Conservation (phyloP, 2,888 invertebrate species). For the Brachyptera putata region DNA sequence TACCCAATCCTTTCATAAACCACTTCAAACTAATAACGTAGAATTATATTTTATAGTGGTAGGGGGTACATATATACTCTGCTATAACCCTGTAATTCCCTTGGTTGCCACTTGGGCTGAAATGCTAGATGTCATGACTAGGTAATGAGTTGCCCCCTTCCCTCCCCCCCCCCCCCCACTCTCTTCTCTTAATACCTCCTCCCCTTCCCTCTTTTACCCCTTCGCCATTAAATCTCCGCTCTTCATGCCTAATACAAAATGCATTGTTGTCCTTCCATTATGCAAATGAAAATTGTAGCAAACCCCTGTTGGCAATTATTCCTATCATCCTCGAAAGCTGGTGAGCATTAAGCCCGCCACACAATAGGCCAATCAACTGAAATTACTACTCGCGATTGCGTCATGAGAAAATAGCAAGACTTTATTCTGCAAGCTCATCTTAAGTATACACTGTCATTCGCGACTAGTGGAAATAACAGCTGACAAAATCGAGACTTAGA, state of each 20-base stretch:
- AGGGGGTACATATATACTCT: neutral
- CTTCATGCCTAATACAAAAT: constrained; percentile 46
- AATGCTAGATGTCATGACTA: constrained; percentile 47
- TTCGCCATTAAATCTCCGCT: constrained; percentile 48
- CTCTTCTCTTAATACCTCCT: constrained; percentile 34
- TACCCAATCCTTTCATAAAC: constrained; percentile 22
- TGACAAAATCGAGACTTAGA: too few relatives aligned
- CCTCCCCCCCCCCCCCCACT: constrained; percentile 36
- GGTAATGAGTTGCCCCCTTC: constrained; percentile 40
- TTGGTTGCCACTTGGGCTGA: constrained; percentile 43
- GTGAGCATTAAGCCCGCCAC: constrained; percentile 14
- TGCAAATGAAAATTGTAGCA: constrained; percentile 47
- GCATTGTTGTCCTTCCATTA: constrained; percentile 51
- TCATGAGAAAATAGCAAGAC: neutral
- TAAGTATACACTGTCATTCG: too few relatives aligned
- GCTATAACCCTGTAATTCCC: constrained; percentile 12
- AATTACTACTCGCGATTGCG: constrained; percentile 6
- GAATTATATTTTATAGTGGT: constrained; percentile 10
- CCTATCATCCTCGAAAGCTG: constrained; percentile 22
- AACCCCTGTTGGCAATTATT: constrained; percentile 25
- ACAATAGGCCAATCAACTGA: constrained; percentile 20
- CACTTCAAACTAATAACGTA: constrained; percentile 21
- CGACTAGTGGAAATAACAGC: too few relatives aligned
- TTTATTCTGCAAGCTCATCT: neutral
- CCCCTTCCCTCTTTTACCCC: constrained; percentile 38